Percentiles rank a stretch among this genome's conserved stretches.
Conservation (phyloP, 1,140 invertebrate genomes). For the Lethrus apterus region DNA sequence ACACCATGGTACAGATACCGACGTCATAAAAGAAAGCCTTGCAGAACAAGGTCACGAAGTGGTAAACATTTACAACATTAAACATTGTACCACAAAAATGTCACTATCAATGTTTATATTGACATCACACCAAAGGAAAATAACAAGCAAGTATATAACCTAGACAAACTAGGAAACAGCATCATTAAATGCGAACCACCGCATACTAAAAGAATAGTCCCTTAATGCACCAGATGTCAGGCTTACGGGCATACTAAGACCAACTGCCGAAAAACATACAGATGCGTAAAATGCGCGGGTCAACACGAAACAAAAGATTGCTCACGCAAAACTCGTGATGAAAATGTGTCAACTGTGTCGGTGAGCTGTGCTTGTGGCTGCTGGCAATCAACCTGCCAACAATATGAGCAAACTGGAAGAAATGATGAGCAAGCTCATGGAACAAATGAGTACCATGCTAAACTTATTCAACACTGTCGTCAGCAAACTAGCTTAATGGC, state of each 20-base stretch:
- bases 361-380: too few species aligned
- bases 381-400: conserved; percentile 28
- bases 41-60: conserved; percentile 20
- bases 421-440: too few species aligned
- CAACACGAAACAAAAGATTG: conserved; percentile 38
- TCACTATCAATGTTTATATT: conserved; percentile 35
- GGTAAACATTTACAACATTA: conserved; percentile 23
- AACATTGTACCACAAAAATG: conserved; percentile 26
- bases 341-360: conserved; percentile 34
- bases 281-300: conserved; percentile 39
- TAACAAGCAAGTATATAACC: conserved; percentile 38
- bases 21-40: conserved; percentile 9
- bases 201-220: conserved; percentile 26
- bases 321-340: conserved; percentile 26
- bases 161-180: conserved; percentile 29
- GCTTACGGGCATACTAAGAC: conserved; percentile 37
- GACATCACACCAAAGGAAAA: conserved; percentile 34
- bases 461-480: conserved; percentile 16
- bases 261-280: conserved; percentile 29
- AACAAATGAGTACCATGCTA: conserved; percentile 15
- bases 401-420: neutral
- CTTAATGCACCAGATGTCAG: conserved; percentile 38
- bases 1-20: neutral
- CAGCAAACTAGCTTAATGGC: conserved; percentile 13
- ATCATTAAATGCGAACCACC: conserved; percentile 34